phyloP scores from a whole-genome alignment of 2,888 invertebrate species.

The Drosophila siamana region DNA sequence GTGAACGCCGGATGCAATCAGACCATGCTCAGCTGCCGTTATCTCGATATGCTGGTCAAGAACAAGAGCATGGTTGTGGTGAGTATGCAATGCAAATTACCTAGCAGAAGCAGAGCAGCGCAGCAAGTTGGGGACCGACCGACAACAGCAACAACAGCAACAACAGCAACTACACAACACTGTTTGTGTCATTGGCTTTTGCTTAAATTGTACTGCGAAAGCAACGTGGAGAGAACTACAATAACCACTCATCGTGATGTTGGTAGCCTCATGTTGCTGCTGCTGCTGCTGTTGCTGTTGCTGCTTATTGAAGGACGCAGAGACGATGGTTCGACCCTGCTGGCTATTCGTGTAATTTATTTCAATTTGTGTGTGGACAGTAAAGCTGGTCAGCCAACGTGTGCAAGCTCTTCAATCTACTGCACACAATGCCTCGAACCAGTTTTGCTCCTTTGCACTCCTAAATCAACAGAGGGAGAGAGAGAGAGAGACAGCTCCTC shows the following conservation, averaged over 20 bases:
- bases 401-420: constrained; percentile 73
- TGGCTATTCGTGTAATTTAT: constrained; percentile 76
- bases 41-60: constrained; percentile 89
- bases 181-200: constrained; percentile 43
- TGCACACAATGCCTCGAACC: constrained; percentile 60
- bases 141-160: neutral
- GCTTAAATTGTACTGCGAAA: constrained; percentile 64
- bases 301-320: constrained; percentile 60
- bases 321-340: constrained; percentile 57
- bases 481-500: too few relatives aligned
- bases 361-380: constrained; percentile 82
- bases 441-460: constrained; percentile 50
- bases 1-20: constrained; percentile 87
- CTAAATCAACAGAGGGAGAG: constrained; percentile 73
- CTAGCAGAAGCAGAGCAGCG: constrained; percentile 11
- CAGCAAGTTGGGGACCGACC: neutral
- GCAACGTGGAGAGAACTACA: constrained; percentile 40
- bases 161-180: neutral
- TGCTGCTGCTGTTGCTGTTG: constrained; percentile 33
- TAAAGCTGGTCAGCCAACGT: constrained; percentile 61
- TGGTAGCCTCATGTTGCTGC: constrained; percentile 10
- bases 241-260: constrained; percentile 69
- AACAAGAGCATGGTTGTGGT: constrained; percentile 89
- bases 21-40: constrained; percentile 91
- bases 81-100: constrained; percentile 85